Percentiles rank a stretch among this genome's conserved stretches.
Conservation (phyloP, 2,113 vertebrate genomes). For the Callospermophilus lateralis region DNA sequence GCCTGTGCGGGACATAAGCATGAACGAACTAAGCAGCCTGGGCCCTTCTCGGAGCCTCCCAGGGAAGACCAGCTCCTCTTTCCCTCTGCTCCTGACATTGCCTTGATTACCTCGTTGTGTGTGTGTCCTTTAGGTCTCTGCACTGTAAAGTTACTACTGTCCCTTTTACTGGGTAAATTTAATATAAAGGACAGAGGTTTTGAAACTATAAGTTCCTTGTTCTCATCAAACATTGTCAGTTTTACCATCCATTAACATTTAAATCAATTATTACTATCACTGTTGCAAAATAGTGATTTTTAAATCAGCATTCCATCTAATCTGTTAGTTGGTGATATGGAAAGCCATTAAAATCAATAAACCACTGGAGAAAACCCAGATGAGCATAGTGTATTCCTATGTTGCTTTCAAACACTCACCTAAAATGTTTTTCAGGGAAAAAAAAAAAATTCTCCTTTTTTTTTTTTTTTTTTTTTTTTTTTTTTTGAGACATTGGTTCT, state of each 20-base stretch:
- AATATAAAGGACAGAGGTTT: background rate
- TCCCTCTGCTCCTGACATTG: background rate
- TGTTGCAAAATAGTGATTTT: background rate
- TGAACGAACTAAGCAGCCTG: fast-evolving
- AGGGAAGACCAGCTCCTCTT: background rate
- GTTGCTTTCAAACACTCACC: background rate
- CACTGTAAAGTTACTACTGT: background rate
- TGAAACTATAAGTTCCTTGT: background rate
- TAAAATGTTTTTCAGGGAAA: background rate
- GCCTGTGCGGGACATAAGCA: background rate
- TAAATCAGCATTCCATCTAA: background rate
- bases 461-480: too few relatives aligned
- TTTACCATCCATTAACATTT: background rate
- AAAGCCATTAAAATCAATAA: background rate
- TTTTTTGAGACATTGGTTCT: background rate
- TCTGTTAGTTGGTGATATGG: background rate
- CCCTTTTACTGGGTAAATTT: background rate
- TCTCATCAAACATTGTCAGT: background rate
- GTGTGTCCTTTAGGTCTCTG: background rate
- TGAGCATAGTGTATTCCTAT: background rate
- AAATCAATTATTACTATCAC: background rate
- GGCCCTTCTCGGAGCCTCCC: background rate
- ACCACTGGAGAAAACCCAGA: background rate
- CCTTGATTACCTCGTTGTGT: background rate
- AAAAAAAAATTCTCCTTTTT: background rate